These are phyloP conservation scores for Thaumatotibia leucotreta DNA, from an alignment of 1,140 invertebrate species.

Conservation along the genomic window DNA sequence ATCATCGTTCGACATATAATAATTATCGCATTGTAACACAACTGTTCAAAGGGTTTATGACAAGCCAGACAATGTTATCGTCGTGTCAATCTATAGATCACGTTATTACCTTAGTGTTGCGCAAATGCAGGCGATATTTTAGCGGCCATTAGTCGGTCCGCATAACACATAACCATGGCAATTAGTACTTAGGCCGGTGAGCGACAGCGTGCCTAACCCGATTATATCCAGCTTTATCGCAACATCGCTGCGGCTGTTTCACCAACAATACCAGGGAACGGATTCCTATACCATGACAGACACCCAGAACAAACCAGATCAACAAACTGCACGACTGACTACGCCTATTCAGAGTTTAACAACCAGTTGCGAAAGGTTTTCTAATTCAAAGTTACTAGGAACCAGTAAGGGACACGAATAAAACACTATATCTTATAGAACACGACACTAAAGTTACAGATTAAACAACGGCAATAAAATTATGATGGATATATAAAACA, in stretches of 20 bases:
- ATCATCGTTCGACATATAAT: slow-evolving; percentile 14
- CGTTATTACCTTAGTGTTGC: slow-evolving; percentile 39
- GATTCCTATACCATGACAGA: slow-evolving; percentile 55
- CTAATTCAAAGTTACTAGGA: slow-evolving; percentile 23
- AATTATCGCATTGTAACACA: slow-evolving; percentile 17
- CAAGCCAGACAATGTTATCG: slow-evolving; percentile 31
- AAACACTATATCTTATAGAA: slow-evolving; percentile 37
- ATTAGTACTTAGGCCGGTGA: slow-evolving; percentile 66
- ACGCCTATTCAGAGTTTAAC: slow-evolving; percentile 30
- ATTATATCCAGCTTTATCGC: slow-evolving; percentile 60
- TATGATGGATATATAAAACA: slow-evolving; percentile 2
- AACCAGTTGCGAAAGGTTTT: slow-evolving; percentile 27
- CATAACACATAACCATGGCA: slow-evolving; percentile 53
- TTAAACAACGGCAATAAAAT: slow-evolving; percentile 19
- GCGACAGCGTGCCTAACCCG: slow-evolving; percentile 65
- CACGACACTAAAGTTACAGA: slow-evolving; percentile 29
- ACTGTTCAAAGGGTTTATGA: slow-evolving; percentile 22
- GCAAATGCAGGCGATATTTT: slow-evolving; percentile 48
- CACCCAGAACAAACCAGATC: slow-evolving; percentile 49
- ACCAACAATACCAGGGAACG: slow-evolving; percentile 46
- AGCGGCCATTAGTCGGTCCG: slow-evolving; percentile 50
- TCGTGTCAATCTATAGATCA: slow-evolving; percentile 44
- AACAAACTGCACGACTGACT: slow-evolving; percentile 39
- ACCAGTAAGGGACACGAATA: slow-evolving; percentile 24
- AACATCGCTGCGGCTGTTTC: slow-evolving; percentile 35